Evolutionary conservation across 2,888 invertebrate species (phyloP).

Genomic region (Meiosimyza platycephala): DNA sequence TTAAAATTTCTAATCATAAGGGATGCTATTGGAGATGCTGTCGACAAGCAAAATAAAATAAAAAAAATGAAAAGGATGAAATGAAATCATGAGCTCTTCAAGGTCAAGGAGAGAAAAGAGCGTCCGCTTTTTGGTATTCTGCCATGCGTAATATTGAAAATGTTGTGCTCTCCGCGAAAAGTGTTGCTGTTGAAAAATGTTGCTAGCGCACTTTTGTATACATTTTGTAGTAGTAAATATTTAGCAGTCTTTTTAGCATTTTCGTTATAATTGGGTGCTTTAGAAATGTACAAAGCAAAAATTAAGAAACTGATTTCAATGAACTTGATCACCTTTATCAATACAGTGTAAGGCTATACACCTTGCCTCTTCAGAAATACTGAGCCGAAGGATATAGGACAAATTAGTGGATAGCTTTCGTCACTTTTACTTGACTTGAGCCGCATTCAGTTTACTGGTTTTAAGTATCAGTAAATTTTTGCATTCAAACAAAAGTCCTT

Average conservation of each 20-base stretch:
- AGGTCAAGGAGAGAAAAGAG: not conserved
- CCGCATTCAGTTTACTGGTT: not conserved
- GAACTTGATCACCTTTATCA: too few species aligned
- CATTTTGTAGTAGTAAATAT: too few species aligned
- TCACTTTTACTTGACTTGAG: not conserved
- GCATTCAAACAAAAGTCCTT: too few species aligned
- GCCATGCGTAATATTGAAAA: not conserved
- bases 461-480: too few species aligned
- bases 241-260: too few species aligned
- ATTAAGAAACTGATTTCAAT: too few species aligned
- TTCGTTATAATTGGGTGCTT: too few species aligned
- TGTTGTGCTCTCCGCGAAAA: not conserved
- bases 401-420: too few species aligned
- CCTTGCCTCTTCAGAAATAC: too few species aligned
- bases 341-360: too few species aligned
- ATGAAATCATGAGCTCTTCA: not conserved
- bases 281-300: too few species aligned
- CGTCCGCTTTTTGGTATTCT: not conserved
- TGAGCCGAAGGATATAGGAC: too few species aligned
- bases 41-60: not conserved
- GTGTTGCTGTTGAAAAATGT: not conserved
- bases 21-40: conserved; percentile 6
- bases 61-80: not conserved
- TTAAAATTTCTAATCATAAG: not conserved
- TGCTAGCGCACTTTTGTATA: not conserved